Base-by-base conservation (phyloP, 2,113 vertebrate genomes). In the Mirounga angustirostris region DNA sequence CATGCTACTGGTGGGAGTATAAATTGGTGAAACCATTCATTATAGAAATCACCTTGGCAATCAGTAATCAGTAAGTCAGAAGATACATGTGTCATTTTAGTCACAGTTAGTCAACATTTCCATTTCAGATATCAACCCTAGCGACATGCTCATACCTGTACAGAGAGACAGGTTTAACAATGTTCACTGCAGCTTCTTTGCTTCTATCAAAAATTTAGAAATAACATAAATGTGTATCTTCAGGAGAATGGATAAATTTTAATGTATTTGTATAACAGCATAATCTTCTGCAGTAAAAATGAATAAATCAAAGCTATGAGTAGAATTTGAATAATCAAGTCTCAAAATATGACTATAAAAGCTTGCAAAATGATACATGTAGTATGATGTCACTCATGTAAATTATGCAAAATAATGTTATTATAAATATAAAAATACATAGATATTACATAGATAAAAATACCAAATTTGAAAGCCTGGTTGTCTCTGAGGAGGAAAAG, bases 311-410 rank as follows among this genome's bases (percentile, higher is more conserved):
- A 56, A 97, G 63, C 54, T 36, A 16, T 36, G 43, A 95, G 61
- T 86, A 67, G 26, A 76, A 83, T 33, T 67, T 94, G 63, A 84
- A 52, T 86, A 71, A 54, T 81, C 8, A 85, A 28, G 5, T 91
- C 5, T 76, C 82, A 71, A 95, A 71, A 80, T 80, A 65, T 94
- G 43, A 46, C 61, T 85, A 63, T 80, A 91, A 92, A 95, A 50
- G 22, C 26, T 83, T 92, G 36, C 33, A 93, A 94, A 87, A 71
- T 90, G 12, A 50, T 88, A 30, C 28, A 43, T 65, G 43, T 10
- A 78, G 5, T 74, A 15, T 90, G 15, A 69, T 89, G 1, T 81
- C 22, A 85, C 19, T 67, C 87, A 71, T 33, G 21, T 89, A 91
- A 78, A 88, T 67, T 63, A 83, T 82, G 79, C 40, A 89, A 76